Evolutionary conservation across 2,113 vertebrate genomes (phyloP).

Genomic region (Hemibagrus wyckioides): DNA sequence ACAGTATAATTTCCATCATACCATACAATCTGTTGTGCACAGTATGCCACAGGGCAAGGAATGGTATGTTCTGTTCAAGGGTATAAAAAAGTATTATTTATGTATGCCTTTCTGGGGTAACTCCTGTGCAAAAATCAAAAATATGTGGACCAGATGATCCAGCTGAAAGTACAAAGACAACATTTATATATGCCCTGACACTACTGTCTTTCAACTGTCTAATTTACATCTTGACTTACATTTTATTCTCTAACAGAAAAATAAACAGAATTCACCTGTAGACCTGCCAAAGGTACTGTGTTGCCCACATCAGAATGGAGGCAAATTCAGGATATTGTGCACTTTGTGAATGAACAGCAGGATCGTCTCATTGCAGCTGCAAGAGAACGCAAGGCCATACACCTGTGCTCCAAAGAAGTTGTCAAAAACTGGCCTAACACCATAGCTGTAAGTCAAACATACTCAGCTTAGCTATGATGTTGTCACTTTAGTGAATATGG

Average conservation of each 20-base stretch:
- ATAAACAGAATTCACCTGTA: slow-evolving; percentile 56
- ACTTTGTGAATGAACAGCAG: slow-evolving; percentile 68
- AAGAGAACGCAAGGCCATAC: slow-evolving; percentile 75
- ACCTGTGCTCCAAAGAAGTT: slow-evolving; percentile 79
- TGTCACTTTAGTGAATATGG: neutral
- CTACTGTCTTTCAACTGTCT: neutral
- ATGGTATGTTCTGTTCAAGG: neutral
- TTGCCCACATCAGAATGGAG: slow-evolving; percentile 83
- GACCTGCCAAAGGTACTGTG: slow-evolving; percentile 81
- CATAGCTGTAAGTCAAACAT: slow-evolving; percentile 77
- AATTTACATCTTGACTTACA: neutral
- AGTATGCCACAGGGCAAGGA: neutral
- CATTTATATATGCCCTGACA: no score
- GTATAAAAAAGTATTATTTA: neutral
- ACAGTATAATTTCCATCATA: neutral
- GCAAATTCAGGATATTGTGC: slow-evolving; percentile 78
- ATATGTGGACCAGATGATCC: no score
- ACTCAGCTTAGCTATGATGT: neutral
- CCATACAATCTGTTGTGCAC: neutral
- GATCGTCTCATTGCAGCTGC: slow-evolving; percentile 68
- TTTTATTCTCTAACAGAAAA: slow-evolving; percentile 28
- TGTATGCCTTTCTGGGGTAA: no score
- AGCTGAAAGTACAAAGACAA: no score
- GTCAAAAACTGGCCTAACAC: slow-evolving; percentile 82
- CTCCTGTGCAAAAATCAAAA: no score